Evolutionary conservation across 2,888 invertebrate species (phyloP).

Genomic region (Phalera bucephala): DNA sequence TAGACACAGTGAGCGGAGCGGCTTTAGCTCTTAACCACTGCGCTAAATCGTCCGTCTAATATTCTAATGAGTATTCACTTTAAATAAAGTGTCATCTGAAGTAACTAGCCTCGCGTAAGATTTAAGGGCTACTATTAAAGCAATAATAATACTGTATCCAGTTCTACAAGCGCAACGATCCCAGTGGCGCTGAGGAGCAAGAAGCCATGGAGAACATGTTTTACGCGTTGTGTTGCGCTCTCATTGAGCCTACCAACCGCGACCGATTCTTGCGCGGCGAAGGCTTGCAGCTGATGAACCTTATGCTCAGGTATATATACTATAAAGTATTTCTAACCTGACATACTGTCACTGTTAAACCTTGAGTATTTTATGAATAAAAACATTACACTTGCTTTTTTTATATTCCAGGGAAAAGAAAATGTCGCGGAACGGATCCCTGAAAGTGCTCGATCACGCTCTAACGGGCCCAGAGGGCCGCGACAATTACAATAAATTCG

Average conservation of each 20-base stretch:
- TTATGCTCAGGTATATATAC: constrained; percentile 91
- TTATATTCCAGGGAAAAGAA: constrained; percentile 90
- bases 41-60: too few relatives aligned
- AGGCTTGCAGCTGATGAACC: constrained; percentile 99
- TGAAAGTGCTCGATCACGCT: constrained; percentile 99
- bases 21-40: too few relatives aligned
- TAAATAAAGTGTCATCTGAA: too few relatives aligned
- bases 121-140: constrained; percentile 33
- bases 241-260: constrained; percentile 94
- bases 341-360: too few relatives aligned
- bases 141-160: constrained; percentile 38
- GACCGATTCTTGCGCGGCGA: constrained; percentile 97
- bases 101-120: too few relatives aligned
- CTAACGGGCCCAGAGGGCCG: constrained; percentile 96
- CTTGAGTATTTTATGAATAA: too few relatives aligned
- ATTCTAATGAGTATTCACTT: too few relatives aligned
- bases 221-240: constrained; percentile 95
- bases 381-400: too few relatives aligned
- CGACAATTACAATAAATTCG: constrained; percentile 98
- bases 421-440: constrained; percentile 96
- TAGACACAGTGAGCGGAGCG: too few relatives aligned
- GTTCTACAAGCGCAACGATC: constrained; percentile 98
- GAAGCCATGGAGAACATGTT: constrained; percentile 99
- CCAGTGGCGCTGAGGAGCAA: constrained; percentile 94
- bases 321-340: background rate